Base-by-base conservation (phyloP, 2,113 vertebrate species). In the Siniperca knerii region DNA sequence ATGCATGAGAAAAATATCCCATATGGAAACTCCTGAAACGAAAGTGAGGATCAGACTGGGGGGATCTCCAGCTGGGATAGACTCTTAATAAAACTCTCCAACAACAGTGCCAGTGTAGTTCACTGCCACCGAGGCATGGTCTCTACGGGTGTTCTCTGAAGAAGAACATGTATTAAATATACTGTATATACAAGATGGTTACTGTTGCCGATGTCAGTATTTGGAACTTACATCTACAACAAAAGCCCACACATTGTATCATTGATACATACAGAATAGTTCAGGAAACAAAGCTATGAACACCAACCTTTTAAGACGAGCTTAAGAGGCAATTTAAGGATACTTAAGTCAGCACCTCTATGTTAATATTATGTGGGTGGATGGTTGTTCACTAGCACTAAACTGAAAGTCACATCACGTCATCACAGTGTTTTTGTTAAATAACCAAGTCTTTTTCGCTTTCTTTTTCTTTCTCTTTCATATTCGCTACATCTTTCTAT, bases 1-100 rank as follows among this genome's bases (percentile, higher is more conserved):
- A 54, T 58, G 23, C 61, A 52, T 21, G 46, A 58, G 46, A 61
- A 81, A 81, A 93, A 76, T 73, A 79, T 89, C 70, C 72, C 83
- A 81, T 48, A 72, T 83, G 87, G 89, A 92, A 88, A 92, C n/a
- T 79, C 78, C 68, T 81, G 44, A 77, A 50, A 29, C 8, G 35
- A 16, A 74, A 52, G 35, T 65, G 15, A 89, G 70, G 82, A 89
- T 88, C 81, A 81, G 77, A 61, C 54, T 57, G 40, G 62, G 79
- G 29, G 78, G 60, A n/a, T 65, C 80, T 83, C 78, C 82, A 76
- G 72, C 75, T 74, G 85, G 81, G 74, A 75, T 89, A 40, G 29
- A 83, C 67, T 46, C 54, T 67, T 79, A 79, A 78, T 85, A 79
- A 69, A 75, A 73, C 77, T 50, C 80, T 89, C 87, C 46, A 70